Evolutionary conservation across 1,140 invertebrate genomes (phyloP), one percentile per base, ranked within the genome.

Genomic region (Hypsibius dujardini): DNA sequence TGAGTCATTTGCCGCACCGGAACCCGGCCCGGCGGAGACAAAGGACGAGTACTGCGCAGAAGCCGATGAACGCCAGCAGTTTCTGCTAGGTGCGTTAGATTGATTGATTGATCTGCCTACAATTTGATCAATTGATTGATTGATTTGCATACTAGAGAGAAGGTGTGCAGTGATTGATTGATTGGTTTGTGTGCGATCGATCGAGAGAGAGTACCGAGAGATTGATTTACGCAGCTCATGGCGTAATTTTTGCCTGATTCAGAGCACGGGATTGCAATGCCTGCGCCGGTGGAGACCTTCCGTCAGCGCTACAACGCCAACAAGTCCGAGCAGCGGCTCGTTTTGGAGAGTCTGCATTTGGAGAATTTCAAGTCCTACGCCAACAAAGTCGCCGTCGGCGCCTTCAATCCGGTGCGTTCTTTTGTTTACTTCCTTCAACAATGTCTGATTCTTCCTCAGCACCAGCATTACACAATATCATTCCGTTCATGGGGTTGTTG

Each of bases 341-440:
- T 42, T 42, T 3, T 67, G 3, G 42, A 7, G 3, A 15, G 12
- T 12, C 45, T 67, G 42, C 12, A 15, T 42, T 42, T 67, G 12
- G 62, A 67, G 42, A 67, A 67, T 67, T 67, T 67, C 62, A 67
- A 67, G 45, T 67, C 62, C 12, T 67, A 67, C 42, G 62, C 62
- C 42, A 45, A 45, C 45, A 12, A 42, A 12, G 42, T 67, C 3
- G 62, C 62, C 42, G 45, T 67, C 62, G 62, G 62, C 3, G 12
- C 62, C 12, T 67, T 67, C 42, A 12, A 67, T 42, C 12, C 3
- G 62, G 62, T 67, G 3, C 7, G 42, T 15, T 56, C 50, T 56
- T n/a, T 12, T 12, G 7, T n/a, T 56, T 56, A 56, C 50, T 56
- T 28, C 28, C 28, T 28, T 28, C 28, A 28, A 28, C 28, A 28